Base-by-base conservation (phyloP, 2,888 invertebrate genomes). In the Euzetes globulus region DNA sequence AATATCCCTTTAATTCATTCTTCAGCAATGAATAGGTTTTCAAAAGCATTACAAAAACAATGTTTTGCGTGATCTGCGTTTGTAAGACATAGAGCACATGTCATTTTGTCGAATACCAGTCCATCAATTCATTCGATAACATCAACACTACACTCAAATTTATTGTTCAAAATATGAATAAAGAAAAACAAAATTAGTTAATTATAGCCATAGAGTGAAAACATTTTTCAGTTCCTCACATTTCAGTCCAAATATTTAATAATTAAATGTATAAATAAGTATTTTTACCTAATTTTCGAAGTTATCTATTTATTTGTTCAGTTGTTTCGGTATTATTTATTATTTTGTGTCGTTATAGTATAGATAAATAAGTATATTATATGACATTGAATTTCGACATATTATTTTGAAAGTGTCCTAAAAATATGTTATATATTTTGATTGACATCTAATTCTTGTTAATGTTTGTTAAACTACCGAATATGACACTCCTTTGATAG, bases 361-460 rank as follows among this genome's bases (percentile, higher is more conserved):
- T 15, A n/a, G 19, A 22, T 55, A 19, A 6, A 55, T 55, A 55
- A 22, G 55, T 22, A 55, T 55, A 50, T 50, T 2, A 50, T 7
- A 50, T 55, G 11, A 25, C 55, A 55, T 25, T 55, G 11, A 55
- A 55, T 25, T 41, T 55, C 55, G 13, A 55, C 25, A 55, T 55
- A 22, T 52, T 52, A 19, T 55, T 55, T 55, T 55, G 55, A 25
- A 55, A 55, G 22, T 55, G 55, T 55, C 55, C 25, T 25, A 55
- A 55, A 58, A 58, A 58, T 27, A 29, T 58, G 58, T 58, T 58
- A 58, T 58, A 58, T 58, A 55, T 55, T 58, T 58, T 58, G 58
- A 58, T 58, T 58, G 58, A 58, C 58, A 58, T 27, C 9, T 27
- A 55, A 58, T 19, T 58, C 27, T 58, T 27, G 58, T 58, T 58